Evolutionary conservation across 2,888 invertebrate species (phyloP), one percentile per base, ranked within the genome.

Genomic region (Apamea anceps): DNA sequence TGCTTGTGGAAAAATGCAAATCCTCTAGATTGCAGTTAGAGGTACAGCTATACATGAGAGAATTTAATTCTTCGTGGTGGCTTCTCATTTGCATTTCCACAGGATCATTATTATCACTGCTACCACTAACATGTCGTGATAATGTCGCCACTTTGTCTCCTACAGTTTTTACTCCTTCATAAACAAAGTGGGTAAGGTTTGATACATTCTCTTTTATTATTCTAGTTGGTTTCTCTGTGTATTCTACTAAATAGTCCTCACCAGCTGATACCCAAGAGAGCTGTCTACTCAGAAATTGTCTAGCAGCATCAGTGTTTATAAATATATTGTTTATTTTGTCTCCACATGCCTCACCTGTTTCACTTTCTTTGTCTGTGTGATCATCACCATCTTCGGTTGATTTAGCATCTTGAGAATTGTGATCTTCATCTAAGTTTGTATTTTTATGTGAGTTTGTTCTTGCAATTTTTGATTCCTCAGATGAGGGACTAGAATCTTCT

Each of bases 271-370:
- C 98, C 98, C 98, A 98, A 3, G 98, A 98, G 37, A 98, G 95
- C 90, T 98, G 98, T 88, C 98, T 97, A 32, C 98, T 98, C 74
- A 98, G 94, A 94, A 98, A 98, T 90, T 98, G 98, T 89, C 98
- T 97, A 7, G 98, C 98, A 70, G 98, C 98, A 95, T 98, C 98
- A 51, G 98, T 98, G 92, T 98, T 98, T n/a, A 98, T 97, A 92
- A 98, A 98, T 90, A 98, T 98, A 89, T 98, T 98, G 90, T 98
- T 98, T 80, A 97, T 95, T 90, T 97, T 97, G 75, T 96, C 96
- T 85, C 93, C 91, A 86, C 91, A 93, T 60, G 89, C 93, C 84
- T 93, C 92, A 72, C 92, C 91, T 66, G 91, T 91, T 63, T 94
- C 94, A 86, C 92, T 93, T 75, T 92, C 92, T 85, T 93, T 92